Base-by-base conservation (phyloP, 2,888 invertebrate species). In the Temnothorax rugatulus region DNA sequence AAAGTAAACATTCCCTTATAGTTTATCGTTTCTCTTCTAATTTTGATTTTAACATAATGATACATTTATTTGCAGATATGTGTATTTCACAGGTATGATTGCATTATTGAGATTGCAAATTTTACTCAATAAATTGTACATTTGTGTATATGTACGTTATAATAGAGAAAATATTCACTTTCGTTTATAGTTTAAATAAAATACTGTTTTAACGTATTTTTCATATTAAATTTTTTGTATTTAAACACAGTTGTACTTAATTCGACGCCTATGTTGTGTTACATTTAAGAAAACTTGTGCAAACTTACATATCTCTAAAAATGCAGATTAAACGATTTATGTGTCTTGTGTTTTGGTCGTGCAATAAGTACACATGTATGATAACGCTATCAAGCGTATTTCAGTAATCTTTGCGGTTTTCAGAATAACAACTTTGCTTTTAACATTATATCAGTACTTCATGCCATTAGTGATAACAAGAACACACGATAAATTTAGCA, bases 361-460 rank as follows among this genome's bases (percentile, higher is more conserved):
- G n/a, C 9, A 47, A n/a, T 64, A 64, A 50, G 0, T 34, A 34
- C 34, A 34, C 34, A 34, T 66, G 21, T 13, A 38, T n/a, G 75
- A 71, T 75, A 82, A 63, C 52, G 38, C 57, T 86, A 83, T 86
- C 61, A 50, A 75, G 18, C 29, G 4, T 44, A 15, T 18, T 29
- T 29, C 29, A 38, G 44, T 63, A 63, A 74, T 74, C 47, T 71
- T n/a, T 50, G 8, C 25, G 3, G 34, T 57, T 34, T 63, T 61
- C 38, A 57, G 18, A 57, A 29, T 52, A 64, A 34, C 25, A 25
- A 41, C 38, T 82, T 61, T 69, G 29, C 44, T 83, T 61, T 47
- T 25, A 29, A 13, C 18, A 21, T 59, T 25, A 38, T 69, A 83
- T 69, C 50, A 47, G 29, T 69, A 47, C 13, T 29, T 71, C 57